A percentile compares a stretch with the other conserved stretches of the same genome.
These are phyloP conservation scores for Anthoscopus minutus DNA, from an alignment of 2,113 vertebrate genomes.

Conservation along the genomic window DNA sequence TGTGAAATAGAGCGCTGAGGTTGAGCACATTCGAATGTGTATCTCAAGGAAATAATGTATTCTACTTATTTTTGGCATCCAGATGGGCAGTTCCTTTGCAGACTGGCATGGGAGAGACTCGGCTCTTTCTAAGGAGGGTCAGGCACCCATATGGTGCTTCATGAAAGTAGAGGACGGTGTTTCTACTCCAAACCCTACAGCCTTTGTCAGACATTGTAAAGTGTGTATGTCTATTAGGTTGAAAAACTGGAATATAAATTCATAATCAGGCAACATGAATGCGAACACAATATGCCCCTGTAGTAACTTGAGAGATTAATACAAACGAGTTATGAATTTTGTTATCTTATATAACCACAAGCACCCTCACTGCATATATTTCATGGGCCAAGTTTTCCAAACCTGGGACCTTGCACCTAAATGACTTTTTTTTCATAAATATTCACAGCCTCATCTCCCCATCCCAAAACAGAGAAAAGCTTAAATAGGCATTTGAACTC, in stretches of 20 bases:
- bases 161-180: background rate
- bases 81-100: background rate
- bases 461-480: background rate
- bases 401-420: background rate
- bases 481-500: background rate
- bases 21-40: rapidly evolving
- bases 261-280: background rate
- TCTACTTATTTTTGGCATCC: background rate
- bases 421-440: background rate
- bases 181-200: background rate
- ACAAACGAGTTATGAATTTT: background rate
- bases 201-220: background rate
- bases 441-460: background rate
- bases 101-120: background rate
- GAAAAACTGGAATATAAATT: background rate
- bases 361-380: background rate
- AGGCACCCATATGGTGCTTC: background rate
- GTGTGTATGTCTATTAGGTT: background rate
- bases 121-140: background rate
- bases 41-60: constrained; percentile 2
- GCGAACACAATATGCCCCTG: background rate
- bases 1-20: background rate
- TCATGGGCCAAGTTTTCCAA: background rate
- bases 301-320: background rate
- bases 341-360: background rate